phyloP scores from a whole-genome alignment of 2,113 vertebrate species.

The Cebidichthys violaceus region DNA sequence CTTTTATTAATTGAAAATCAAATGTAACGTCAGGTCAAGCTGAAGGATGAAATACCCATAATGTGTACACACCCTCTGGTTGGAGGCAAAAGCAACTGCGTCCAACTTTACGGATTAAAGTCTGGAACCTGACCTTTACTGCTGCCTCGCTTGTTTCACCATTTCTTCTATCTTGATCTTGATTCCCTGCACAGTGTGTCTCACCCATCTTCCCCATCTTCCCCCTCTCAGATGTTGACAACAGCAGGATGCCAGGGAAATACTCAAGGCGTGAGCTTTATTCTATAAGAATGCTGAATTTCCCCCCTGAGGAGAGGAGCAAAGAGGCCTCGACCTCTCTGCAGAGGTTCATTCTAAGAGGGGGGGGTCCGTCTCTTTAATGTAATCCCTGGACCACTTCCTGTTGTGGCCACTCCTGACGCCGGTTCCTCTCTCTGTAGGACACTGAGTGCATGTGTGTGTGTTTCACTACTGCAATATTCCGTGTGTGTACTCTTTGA shows the following conservation, averaged over 20 bases:
- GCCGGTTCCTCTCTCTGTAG: conserved; percentile 30
- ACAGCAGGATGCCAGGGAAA: conserved; percentile 24
- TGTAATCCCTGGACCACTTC: conserved; percentile 51
- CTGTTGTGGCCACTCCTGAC: conserved; percentile 62
- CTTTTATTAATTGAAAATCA: too few species aligned
- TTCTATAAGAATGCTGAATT: not conserved
- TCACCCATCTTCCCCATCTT: not conserved
- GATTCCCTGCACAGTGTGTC: not conserved
- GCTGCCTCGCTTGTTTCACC: not conserved
- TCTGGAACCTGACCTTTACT: conserved; percentile 6
- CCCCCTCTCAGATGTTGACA: conserved; percentile 4
- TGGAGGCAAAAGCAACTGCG: not conserved
- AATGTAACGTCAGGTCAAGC: too few species aligned
- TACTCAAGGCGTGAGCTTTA: conserved; percentile 11
- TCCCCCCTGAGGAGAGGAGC: not conserved
- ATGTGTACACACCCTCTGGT: conserved; percentile 1
- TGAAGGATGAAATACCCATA: too few species aligned
- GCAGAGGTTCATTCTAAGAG: conserved; percentile 31
- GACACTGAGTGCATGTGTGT: conserved; percentile 18
- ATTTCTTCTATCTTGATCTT: not conserved
- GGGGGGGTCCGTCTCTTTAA: conserved; percentile 49
- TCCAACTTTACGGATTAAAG: not conserved
- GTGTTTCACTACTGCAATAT: not conserved
- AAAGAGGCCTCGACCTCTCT: conserved; percentile 5
- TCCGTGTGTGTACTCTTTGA: not conserved